phyloP scores from a whole-genome alignment of 2,888 invertebrate genomes.

The Yponomeuta cagnagella region DNA sequence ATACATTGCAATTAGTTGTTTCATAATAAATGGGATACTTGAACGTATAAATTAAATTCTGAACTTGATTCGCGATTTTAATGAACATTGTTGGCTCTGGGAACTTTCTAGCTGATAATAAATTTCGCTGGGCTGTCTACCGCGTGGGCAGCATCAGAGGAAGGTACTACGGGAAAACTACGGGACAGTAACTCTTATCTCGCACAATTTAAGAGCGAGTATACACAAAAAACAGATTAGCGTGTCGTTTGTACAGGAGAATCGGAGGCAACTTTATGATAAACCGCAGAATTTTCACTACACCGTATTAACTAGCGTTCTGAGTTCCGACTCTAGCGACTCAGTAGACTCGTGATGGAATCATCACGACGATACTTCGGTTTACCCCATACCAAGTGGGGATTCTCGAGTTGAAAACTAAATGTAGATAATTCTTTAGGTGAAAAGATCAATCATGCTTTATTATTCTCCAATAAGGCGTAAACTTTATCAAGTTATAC shows the following conservation, averaged over 20 bases:
- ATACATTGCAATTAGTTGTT: neutral
- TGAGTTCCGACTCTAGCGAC: neutral
- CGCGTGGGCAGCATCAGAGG: neutral
- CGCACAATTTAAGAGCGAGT: too few relatives aligned
- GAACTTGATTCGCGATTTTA: constrained; percentile 32
- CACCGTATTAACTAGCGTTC: neutral
- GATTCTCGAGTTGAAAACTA: too few relatives aligned
- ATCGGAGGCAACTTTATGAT: neutral
- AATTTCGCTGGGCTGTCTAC: neutral
- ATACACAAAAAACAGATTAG: too few relatives aligned
- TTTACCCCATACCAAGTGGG: too few relatives aligned
- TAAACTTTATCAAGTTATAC: too few relatives aligned
- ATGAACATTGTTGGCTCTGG: constrained; percentile 32
- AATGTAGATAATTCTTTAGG: too few relatives aligned
- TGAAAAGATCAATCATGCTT: too few relatives aligned
- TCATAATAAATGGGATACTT: constrained; percentile 16
- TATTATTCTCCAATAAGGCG: too few relatives aligned
- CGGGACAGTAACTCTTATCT: too few relatives aligned
- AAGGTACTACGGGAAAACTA: too few relatives aligned
- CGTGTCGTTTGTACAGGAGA: neutral
- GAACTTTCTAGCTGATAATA: constrained; percentile 10
- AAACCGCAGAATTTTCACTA: neutral
- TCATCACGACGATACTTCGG: too few relatives aligned
- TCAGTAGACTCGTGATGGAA: neutral
- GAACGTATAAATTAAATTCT: constrained; percentile 35